A percentile compares a stretch with the other conserved stretches of the same genome.
Conservation (phyloP, 2,113 vertebrate genomes). For the Hydropotes inermis region DNA sequence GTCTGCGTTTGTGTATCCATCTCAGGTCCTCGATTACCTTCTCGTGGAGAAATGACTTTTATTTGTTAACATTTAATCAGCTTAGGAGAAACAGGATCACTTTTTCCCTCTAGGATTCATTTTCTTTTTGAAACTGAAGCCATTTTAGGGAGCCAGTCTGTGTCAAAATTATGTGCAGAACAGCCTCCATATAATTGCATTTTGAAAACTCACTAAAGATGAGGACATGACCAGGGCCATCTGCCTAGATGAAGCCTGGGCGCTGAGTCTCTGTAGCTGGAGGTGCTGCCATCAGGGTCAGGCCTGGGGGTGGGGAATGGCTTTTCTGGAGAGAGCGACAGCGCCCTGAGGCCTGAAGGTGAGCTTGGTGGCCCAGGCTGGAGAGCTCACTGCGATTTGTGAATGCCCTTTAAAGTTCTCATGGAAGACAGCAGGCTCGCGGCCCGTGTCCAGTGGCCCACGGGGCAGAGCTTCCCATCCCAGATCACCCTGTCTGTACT, state of each 20-base stretch:
- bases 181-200: background rate
- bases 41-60: background rate
- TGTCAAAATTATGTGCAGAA: background rate
- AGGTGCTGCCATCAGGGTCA: background rate
- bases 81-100: background rate
- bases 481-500: accelerated
- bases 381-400: background rate
- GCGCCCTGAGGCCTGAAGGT: background rate
- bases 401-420: background rate
- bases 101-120: background rate
- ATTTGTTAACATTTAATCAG: background rate
- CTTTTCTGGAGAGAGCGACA: background rate
- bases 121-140: background rate
- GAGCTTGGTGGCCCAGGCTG: background rate
- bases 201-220: background rate
- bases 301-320: no score
- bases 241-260: background rate
- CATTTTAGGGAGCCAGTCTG: background rate
- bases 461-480: accelerated
- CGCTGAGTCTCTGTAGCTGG: background rate
- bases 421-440: accelerated
- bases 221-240: accelerated
- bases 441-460: background rate
- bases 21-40: background rate
- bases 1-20: accelerated